phyloP scores from a whole-genome alignment of 2,797 vertebrate species.

The Perodicticus potto region DNA sequence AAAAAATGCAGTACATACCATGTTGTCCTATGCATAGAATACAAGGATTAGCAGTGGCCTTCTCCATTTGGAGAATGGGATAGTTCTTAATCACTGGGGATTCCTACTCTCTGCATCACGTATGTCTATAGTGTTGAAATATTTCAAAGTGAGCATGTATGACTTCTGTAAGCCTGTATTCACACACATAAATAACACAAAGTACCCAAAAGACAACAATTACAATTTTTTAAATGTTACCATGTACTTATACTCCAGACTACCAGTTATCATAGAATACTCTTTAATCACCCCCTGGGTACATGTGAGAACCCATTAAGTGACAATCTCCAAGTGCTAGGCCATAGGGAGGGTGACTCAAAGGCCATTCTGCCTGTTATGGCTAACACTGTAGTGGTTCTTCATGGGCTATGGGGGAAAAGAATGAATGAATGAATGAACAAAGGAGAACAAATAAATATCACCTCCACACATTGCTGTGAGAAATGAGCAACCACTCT shows the following conservation, averaged over 20 bases:
- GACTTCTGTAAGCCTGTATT: slow-evolving; percentile 18
- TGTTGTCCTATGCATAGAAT: not conserved
- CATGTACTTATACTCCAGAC: not conserved
- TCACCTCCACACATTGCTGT: not conserved
- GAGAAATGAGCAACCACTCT: not conserved
- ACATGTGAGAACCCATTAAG: not conserved
- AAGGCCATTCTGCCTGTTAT: not conserved
- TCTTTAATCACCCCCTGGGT: not conserved
- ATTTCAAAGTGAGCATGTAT: not conserved
- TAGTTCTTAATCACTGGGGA: not conserved
- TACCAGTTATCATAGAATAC: slow-evolving; percentile 43
- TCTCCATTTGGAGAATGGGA: not conserved
- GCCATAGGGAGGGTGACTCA: not conserved
- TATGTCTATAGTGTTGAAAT: not conserved
- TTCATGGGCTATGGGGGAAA: not conserved
- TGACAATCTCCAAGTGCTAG: not conserved
- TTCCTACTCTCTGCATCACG: not conserved
- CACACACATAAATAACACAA: not conserved
- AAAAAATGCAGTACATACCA: slow-evolving; percentile 16
- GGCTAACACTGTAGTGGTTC: not conserved
- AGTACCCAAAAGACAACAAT: not conserved
- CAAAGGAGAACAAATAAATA: not conserved
- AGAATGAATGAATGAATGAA: not conserved
- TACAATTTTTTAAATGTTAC: slow-evolving; percentile 16
- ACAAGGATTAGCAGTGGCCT: not conserved